These are phyloP conservation scores for Pachypanchax playfairii DNA, from an alignment of 2,113 vertebrate genomes.

Conservation along the genomic window DNA sequence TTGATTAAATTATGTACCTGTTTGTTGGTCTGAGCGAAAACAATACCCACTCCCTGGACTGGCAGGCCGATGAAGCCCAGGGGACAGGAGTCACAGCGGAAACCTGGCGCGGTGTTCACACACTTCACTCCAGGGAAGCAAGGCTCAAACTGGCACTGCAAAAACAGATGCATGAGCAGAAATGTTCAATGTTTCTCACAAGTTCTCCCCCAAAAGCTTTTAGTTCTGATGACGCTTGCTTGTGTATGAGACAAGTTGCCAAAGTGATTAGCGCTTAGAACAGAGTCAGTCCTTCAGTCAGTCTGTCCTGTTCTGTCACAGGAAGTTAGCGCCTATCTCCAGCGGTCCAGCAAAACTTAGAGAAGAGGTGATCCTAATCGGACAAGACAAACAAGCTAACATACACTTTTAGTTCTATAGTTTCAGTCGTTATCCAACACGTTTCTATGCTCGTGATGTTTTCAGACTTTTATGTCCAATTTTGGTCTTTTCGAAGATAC, in stretches of 20 bases:
- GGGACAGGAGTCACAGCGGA: constrained; percentile 91
- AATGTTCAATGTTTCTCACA: constrained; percentile 31
- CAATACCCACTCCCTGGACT: constrained; percentile 85
- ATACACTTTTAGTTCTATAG: not conserved
- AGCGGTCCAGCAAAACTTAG: too few species aligned
- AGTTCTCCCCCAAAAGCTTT: constrained; percentile 41
- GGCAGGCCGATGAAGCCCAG: constrained; percentile 85
- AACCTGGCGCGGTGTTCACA: constrained; percentile 90
- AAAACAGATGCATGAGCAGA: constrained; percentile 43
- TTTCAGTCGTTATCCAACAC: constrained; percentile 1
- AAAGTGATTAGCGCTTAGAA: constrained; percentile 4
- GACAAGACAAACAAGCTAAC: constrained; percentile 20
- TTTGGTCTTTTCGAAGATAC: not conserved
- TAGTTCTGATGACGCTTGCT: constrained; percentile 51
- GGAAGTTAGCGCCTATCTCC: too few species aligned
- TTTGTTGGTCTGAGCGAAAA: constrained; percentile 89
- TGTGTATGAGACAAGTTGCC: constrained; percentile 35
- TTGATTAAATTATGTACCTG: too few species aligned
- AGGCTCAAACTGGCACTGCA: constrained; percentile 92
- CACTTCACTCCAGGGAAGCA: constrained; percentile 95
- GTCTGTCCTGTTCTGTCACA: too few species aligned
- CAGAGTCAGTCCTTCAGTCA: too few species aligned
- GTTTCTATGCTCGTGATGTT: too few species aligned
- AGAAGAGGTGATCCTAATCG: constrained; percentile 40
- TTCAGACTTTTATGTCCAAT: too few species aligned